Evolutionary conservation across 2,888 invertebrate genomes (phyloP), one percentile per base, ranked within the genome.

Genomic region (Onchidella celtica): DNA sequence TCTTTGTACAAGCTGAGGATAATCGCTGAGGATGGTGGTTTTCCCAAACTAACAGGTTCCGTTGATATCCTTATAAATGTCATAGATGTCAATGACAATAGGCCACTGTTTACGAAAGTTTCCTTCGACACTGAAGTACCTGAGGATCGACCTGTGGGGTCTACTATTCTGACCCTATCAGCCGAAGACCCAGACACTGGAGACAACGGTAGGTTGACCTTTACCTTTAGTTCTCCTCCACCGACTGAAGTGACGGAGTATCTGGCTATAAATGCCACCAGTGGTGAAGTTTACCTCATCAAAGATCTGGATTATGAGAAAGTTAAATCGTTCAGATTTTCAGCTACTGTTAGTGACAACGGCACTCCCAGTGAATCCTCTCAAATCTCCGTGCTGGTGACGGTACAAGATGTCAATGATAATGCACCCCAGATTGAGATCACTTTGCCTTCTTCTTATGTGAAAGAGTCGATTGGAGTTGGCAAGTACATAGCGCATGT

Each of bases 401-500:
- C 74, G n/a, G 86, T 91, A 17, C 83, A 97, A 27, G 96, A 96
- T 1, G 96, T 98, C 0, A 94, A 96, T 74, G 84, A 84, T 70
- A 97, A 98, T 93, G 97, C 97, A 0, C 97, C 97, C 78, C 95
- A 96, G 6, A 95, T 97, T 0, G 97, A 96, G 87, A 96, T 97
- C 27, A 97, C 97, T 92, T 94, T 98, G 80, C 95, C 97, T 85
- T 96, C 96, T 88, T 92, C 92, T 34, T 82, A 88, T 36, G 90
- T 93, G 11, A 82, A 85, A 9, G 94, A 94, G 87, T 89, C 97
- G 93, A 97, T 98, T 0, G 95, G 95, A 79, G 97, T 97, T 91
- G 97, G 97, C 36, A 97, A 97, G 47, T 96, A 98, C 38, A 98
- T 99, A 0, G 98, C 98, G 0, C 98, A 98, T 4, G 97, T 99